These are phyloP conservation scores for Phylloscopus collybita DNA, from an alignment of 2,797 vertebrate genomes.

Conservation along the genomic window DNA sequence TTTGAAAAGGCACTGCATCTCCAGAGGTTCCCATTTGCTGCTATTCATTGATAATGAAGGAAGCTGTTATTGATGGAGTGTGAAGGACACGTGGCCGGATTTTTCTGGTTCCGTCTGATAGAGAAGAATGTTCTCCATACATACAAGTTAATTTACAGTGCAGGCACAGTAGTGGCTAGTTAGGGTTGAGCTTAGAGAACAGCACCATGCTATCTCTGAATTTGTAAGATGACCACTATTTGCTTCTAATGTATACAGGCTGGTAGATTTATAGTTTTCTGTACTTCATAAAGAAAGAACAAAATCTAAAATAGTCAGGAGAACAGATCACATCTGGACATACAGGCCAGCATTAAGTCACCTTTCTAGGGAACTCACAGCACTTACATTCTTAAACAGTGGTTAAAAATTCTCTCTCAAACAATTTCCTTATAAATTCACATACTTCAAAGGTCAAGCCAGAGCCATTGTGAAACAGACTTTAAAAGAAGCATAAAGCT, in stretches of 20 bases:
- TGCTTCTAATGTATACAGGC: neutral
- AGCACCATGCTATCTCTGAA: neutral
- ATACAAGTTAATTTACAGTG: neutral
- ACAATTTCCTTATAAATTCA: conserved; percentile 48
- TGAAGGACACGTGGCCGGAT: neutral
- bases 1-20: neutral
- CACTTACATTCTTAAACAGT: neutral
- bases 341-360: neutral
- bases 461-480: conserved; percentile 20
- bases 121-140: neutral
- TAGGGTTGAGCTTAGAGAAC: neutral
- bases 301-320: neutral
- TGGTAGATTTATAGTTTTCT: neutral
- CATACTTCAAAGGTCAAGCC: conserved; percentile 16
- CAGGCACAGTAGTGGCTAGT: neutral
- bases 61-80: neutral
- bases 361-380: neutral
- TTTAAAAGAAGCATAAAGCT: conserved; percentile 51
- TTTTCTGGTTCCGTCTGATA: neutral
- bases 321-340: neutral
- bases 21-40: neutral
- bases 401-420: neutral
- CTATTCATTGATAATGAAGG: neutral
- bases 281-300: neutral
- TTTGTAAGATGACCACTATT: neutral